phyloP scores from a whole-genome alignment of 2,888 invertebrate species.

The Euphydryas editha region DNA sequence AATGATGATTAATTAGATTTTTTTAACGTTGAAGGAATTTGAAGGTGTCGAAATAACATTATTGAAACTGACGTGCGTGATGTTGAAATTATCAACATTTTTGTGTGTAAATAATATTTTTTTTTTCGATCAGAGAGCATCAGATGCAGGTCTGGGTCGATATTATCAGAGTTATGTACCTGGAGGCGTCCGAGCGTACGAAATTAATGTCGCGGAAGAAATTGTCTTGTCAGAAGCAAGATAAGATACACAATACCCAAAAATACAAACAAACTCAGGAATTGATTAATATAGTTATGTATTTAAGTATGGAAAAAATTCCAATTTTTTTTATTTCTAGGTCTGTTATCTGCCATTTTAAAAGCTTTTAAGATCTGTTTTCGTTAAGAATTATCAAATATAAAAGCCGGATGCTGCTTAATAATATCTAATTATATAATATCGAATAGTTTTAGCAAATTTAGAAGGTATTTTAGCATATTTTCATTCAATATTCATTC shows the following conservation, averaged over 20 bases:
- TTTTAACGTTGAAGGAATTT: not conserved
- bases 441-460: constrained; percentile 2
- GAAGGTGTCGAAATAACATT: constrained; percentile 2
- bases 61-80: not conserved
- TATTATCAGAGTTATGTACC: constrained; percentile 11
- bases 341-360: not conserved
- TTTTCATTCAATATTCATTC: not conserved
- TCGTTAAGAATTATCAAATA: constrained; percentile 1
- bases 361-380: constrained; percentile 8
- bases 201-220: constrained; percentile 21
- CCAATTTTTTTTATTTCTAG: not conserved
- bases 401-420: constrained; percentile 11
- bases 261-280: constrained; percentile 7
- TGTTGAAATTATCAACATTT: not conserved
- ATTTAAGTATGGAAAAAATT: too few species aligned
- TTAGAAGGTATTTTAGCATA: not conserved
- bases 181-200: constrained; percentile 24
- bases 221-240: constrained; percentile 15
- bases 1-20: constrained; percentile 6
- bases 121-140: constrained; percentile 13
- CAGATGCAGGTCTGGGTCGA: constrained; percentile 18
- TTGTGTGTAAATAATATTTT: not conserved
- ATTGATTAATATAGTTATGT: not conserved
- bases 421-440: constrained; percentile 2
- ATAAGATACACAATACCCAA: constrained; percentile 18